phyloP scores from a whole-genome alignment of 1,140 invertebrate species.

The Hyposmocoma kahamanoa region DNA sequence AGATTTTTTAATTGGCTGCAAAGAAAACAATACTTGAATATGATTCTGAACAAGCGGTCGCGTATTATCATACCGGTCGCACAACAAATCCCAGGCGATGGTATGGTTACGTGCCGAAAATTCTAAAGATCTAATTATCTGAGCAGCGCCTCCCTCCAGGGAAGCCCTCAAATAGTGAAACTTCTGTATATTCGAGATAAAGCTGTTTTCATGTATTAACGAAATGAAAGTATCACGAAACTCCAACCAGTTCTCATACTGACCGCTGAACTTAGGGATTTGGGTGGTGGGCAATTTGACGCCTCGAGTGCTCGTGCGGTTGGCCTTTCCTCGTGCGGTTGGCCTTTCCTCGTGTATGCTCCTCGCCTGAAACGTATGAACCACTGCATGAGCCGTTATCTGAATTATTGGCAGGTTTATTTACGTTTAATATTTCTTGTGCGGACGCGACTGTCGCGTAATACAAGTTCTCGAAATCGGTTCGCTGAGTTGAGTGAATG shows the following conservation, averaged over 20 bases:
- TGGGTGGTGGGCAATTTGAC: constrained; percentile 2
- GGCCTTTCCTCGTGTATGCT: background rate
- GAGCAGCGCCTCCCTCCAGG: background rate
- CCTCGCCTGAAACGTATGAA: background rate
- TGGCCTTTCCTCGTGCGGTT: background rate
- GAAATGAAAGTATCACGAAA: background rate
- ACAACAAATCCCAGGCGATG: constrained; percentile 1
- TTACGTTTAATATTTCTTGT: background rate
- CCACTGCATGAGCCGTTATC: background rate
- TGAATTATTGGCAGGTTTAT: background rate
- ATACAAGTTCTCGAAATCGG: background rate
- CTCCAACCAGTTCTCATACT: background rate
- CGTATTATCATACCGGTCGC: constrained; percentile 1
- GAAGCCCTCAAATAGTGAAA: constrained; percentile 3
- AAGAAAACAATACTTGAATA: background rate
- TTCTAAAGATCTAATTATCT: background rate
- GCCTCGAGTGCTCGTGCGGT: no score
- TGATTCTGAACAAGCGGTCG: background rate
- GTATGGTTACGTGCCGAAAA: constrained; percentile 3
- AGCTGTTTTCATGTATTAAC: background rate
- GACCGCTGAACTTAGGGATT: background rate
- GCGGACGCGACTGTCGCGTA: background rate
- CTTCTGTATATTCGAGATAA: constrained; percentile 1
- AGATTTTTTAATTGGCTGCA: background rate
- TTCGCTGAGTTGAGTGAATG: no score